phyloP scores from a whole-genome alignment of 2,888 invertebrate genomes.

The Calameuta idolon region DNA sequence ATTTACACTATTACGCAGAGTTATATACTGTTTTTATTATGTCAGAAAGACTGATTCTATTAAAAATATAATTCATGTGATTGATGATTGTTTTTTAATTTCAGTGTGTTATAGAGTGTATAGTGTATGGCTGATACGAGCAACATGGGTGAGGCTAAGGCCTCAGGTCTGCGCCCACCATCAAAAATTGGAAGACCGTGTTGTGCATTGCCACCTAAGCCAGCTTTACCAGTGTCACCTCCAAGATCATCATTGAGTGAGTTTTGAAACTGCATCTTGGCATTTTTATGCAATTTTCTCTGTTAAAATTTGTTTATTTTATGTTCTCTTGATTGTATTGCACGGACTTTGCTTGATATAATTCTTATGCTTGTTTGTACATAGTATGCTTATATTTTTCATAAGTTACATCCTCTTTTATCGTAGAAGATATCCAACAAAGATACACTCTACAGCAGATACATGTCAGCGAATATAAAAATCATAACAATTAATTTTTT shows the following conservation, averaged over 20 bases:
- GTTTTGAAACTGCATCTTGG: conserved; percentile 23
- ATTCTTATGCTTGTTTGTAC: neutral
- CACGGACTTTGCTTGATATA: conserved; percentile 11
- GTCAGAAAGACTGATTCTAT: neutral
- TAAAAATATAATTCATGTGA: neutral
- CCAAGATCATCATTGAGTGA: conserved; percentile 44
- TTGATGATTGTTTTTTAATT: neutral
- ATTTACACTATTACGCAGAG: neutral
- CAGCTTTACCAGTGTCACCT: conserved; percentile 75
- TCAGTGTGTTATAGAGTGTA: neutral
- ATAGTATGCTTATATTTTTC: neutral
- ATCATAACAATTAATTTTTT: neutral
- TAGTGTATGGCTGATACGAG: conserved; percentile 1
- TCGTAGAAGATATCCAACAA: neutral
- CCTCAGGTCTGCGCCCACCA: conserved; percentile 75
- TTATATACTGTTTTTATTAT: neutral
- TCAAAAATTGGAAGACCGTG: conserved; percentile 78
- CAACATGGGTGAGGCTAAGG: conserved; percentile 66
- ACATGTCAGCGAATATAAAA: neutral
- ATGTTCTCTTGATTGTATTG: conserved; percentile 10
- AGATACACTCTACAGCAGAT: neutral
- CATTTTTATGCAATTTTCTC: conserved; percentile 1
- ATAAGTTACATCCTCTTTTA: neutral
- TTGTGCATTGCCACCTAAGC: conserved; percentile 74
- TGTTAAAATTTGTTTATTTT: neutral